Evolutionary conservation across 2,797 vertebrate genomes (phyloP).

Genomic region (Ispidina lecontei): DNA sequence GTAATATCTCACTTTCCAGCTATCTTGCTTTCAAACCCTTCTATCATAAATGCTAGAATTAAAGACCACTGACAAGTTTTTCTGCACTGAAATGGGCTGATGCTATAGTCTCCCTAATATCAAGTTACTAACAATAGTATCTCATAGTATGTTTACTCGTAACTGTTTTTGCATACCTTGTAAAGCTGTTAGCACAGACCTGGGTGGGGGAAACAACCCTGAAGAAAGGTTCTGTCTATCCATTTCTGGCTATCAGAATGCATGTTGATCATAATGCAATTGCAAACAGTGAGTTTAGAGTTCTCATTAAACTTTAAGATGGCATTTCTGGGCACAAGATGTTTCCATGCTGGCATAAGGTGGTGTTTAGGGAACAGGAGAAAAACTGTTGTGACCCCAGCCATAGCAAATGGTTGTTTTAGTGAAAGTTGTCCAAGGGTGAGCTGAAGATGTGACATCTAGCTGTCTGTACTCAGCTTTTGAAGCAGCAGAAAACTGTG

Average conservation of each 20-base stretch:
- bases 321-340: background rate
- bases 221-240: background rate
- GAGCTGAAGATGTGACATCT: background rate
- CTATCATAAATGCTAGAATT: background rate
- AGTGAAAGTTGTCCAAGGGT: background rate
- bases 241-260: background rate
- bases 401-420: background rate
- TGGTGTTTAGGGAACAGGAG: background rate
- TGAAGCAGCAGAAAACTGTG: background rate
- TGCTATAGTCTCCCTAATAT: background rate
- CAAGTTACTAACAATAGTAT: background rate
- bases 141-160: background rate
- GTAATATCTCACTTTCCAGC: background rate
- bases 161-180: background rate
- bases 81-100: background rate
- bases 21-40: background rate
- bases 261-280: background rate
- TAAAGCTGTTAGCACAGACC: background rate
- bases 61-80: background rate
- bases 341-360: background rate
- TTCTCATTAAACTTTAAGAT: background rate
- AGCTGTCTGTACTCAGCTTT: background rate
- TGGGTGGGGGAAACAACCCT: background rate
- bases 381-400: background rate
- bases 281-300: background rate